Base-by-base conservation (phyloP, 2,888 invertebrate species). In the Mimachlamys varia region DNA sequence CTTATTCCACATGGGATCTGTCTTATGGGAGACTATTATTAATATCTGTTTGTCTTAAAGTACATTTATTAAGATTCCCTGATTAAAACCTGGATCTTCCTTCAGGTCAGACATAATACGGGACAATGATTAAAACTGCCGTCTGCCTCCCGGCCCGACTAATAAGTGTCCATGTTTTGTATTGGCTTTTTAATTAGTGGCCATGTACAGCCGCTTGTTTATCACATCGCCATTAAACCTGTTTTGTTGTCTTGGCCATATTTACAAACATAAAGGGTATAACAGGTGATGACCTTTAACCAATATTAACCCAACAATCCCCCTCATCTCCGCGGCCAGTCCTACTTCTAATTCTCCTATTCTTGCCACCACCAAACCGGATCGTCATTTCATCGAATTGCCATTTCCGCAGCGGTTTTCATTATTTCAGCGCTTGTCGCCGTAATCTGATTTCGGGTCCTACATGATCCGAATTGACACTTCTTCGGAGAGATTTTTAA, bases 381-480 rank as follows among this genome's bases (percentile, higher is more conserved):
- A 76, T 33, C 76, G 33, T 76, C 33, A 33, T 76, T 76, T 17
- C 76, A 76, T 33, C 33, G 22, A 27, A 76, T 76, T 27, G 76
- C 15, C 33, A 76, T 76, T 76, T 76, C 76, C 76, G 27, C 33
- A 76, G 13, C 76, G 33, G 76, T 76, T 76, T 76, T 76, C 76
- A 76, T 76, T 76, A 76, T 76, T 33, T 33, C 76, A 27, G 33
- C 27, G 76, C 33, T 13, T 76, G 33, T 33, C 4, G 76, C 10
- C 76, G 3, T 76, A 76, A 76, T 76, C 76, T 33, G 27, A 76
- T 76, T 76, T 27, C 1, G 76, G 76, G 76, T 76, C 76, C 76
- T 33, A 76, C 76, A 76, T 76, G 27, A 76, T 76, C 76, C 76
- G 33, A 76, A 76, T 33, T 76, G 76, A 76, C 76, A 76, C 76